phyloP scores from a whole-genome alignment of 2,797 vertebrate genomes.

The Picus viridis region DNA sequence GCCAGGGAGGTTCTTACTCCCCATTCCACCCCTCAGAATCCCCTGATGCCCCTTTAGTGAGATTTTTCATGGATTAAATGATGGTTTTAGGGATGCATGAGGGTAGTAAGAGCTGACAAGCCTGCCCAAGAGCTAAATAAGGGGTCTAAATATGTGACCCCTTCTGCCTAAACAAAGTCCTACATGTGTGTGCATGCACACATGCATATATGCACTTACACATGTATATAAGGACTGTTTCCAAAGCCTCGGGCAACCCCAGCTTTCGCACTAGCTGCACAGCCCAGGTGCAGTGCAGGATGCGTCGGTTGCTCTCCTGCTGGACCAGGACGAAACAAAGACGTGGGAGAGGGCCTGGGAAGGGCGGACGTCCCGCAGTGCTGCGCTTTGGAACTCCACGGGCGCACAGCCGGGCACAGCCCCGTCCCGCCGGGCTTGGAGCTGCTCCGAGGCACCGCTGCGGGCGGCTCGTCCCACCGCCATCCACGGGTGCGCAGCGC shows the following conservation, averaged over 20 bases:
- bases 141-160: rapidly evolving
- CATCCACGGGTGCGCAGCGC: background rate
- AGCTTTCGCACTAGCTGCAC: rapidly evolving
- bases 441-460: rapidly evolving
- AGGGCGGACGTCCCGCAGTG: too few species aligned
- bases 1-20: background rate
- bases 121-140: background rate
- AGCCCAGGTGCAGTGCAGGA: background rate
- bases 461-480: background rate
- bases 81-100: background rate
- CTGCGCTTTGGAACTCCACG: background rate
- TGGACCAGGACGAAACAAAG: rapidly evolving
- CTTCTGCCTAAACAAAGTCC: background rate
- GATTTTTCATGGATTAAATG: background rate
- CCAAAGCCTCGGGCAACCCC: background rate
- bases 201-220: rapidly evolving
- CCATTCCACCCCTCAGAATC: background rate
- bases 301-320: rapidly evolving
- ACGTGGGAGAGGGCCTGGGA: background rate
- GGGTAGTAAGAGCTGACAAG: rapidly evolving
- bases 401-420: background rate
- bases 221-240: rapidly evolving
- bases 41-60: background rate
- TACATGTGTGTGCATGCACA: rapidly evolving
- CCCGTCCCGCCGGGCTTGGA: background rate